Percentiles rank a stretch among this genome's conserved stretches.
phyloP scores from a whole-genome alignment of 2,888 invertebrate genomes.

The Epinotia ramella region DNA sequence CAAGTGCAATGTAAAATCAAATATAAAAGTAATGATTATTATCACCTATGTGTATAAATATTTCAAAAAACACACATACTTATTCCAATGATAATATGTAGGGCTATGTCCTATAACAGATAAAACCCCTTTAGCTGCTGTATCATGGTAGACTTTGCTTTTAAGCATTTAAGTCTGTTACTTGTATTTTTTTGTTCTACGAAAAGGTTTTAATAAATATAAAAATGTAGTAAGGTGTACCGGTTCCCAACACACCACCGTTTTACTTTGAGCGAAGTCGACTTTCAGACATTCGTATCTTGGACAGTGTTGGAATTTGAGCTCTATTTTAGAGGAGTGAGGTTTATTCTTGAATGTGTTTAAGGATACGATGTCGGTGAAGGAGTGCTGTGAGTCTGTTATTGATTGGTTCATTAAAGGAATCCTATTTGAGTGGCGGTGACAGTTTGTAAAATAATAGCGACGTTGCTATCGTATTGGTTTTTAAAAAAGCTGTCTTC shows the following conservation, averaged over 20 bases:
- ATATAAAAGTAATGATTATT: too few species aligned
- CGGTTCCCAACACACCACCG: slow-evolving; percentile 4
- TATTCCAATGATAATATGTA: too few species aligned
- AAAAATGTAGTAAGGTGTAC: neutral
- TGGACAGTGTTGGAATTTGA: neutral
- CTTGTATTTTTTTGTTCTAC: too few species aligned
- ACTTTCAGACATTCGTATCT: neutral
- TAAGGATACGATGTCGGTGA: slow-evolving; percentile 46
- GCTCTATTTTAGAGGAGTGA: neutral
- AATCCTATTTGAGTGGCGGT: slow-evolving; percentile 65
- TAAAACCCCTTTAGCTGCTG: too few species aligned
- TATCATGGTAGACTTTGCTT: too few species aligned
- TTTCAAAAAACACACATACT: too few species aligned
- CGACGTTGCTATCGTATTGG: slow-evolving; percentile 6
- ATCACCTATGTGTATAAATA: too few species aligned
- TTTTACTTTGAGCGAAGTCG: neutral
- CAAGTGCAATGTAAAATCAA: too few species aligned
- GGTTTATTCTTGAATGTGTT: slow-evolving; percentile 5
- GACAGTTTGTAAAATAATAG: slow-evolving; percentile 18
- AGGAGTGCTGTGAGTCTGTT: slow-evolving; percentile 53
- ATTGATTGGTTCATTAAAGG: slow-evolving; percentile 66
- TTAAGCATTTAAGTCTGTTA: too few species aligned
- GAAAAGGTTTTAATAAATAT: too few species aligned
- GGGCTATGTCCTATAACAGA: too few species aligned
- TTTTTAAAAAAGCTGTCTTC: neutral